A percentile compares a stretch with the other conserved stretches of the same genome.
These are phyloP conservation scores for Aphelenchoides bicaudatus DNA, from an alignment of 2,888 invertebrate genomes.

Conservation along the genomic window DNA sequence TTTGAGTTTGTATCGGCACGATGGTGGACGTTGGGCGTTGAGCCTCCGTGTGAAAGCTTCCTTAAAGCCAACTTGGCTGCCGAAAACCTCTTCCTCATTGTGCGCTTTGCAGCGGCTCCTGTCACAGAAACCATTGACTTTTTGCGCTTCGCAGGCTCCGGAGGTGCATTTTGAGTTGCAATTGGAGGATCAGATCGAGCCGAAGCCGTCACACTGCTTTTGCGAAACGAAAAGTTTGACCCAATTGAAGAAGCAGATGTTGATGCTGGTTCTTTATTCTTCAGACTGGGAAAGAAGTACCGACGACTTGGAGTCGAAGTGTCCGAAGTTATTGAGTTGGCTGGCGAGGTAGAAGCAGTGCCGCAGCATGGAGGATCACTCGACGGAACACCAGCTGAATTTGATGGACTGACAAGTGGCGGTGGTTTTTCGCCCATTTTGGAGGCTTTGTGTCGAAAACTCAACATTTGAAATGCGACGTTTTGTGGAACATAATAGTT, in stretches of 20 bases:
- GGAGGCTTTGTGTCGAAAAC: no score
- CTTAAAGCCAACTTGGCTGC: slow-evolving; percentile 36
- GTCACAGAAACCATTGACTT: slow-evolving; percentile 27
- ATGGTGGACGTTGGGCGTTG: slow-evolving; percentile 1
- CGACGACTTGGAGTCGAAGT: slow-evolving; percentile 11
- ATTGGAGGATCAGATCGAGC: no score
- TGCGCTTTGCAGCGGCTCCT: slow-evolving; percentile 24
- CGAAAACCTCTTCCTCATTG: slow-evolving; percentile 34
- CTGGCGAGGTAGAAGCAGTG: slow-evolving; percentile 18
- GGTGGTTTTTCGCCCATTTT: no score
- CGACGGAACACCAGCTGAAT: no score
- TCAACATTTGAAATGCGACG: no score
- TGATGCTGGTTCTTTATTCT: neutral
- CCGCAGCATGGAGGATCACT: no score
- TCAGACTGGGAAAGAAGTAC: slow-evolving; percentile 11
- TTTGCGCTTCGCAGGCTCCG: slow-evolving; percentile 26
- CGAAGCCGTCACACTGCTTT: slow-evolving; percentile 15
- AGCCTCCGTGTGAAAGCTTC: slow-evolving; percentile 30
- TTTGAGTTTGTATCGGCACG: slow-evolving; percentile 7
- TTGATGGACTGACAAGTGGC: no score
- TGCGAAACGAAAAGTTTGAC: slow-evolving; percentile 22
- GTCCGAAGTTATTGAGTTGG: slow-evolving; percentile 18
- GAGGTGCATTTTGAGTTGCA: neutral
- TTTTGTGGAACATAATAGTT: no score
- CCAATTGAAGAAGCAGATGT: slow-evolving; percentile 13